These are phyloP conservation scores for Saccostrea cuccullata DNA, from an alignment of 1,140 invertebrate genomes.

Conservation along the genomic window DNA sequence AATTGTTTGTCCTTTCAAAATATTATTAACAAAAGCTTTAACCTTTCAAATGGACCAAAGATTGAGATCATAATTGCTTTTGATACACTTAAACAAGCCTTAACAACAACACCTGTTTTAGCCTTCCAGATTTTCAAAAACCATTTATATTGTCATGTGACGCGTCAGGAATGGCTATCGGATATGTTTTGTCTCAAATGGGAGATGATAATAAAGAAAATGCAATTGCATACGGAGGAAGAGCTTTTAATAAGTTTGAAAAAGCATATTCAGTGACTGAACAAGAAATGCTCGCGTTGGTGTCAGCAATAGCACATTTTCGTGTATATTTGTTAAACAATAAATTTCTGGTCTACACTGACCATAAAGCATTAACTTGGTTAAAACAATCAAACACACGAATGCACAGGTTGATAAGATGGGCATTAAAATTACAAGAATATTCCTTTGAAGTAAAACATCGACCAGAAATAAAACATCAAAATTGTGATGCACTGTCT, in stretches of 20 bases:
- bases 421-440: background rate
- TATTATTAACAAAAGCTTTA: slow-evolving; percentile 46
- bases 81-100: slow-evolving; percentile 58
- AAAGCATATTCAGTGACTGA: background rate
- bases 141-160: slow-evolving; percentile 62
- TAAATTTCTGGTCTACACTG: no score
- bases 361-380: no score
- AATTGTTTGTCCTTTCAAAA: slow-evolving; percentile 70
- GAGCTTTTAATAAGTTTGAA: slow-evolving; percentile 77
- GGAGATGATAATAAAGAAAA: slow-evolving; percentile 68
- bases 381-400: no score
- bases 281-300: background rate
- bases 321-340: no score
- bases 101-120: slow-evolving; percentile 60
- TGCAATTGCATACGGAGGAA: slow-evolving; percentile 79
- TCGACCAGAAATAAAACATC: background rate
- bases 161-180: slow-evolving; percentile 63
- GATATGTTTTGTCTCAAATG: slow-evolving; percentile 65
- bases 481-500: background rate
- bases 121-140: slow-evolving; percentile 57
- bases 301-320: background rate
- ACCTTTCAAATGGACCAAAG: slow-evolving; percentile 50
- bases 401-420: no score
- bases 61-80: slow-evolving; percentile 60
- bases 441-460: background rate